Evolutionary conservation across 23 tunicate species (phyloP).

Genomic region (Botrylloides violaceus): DNA sequence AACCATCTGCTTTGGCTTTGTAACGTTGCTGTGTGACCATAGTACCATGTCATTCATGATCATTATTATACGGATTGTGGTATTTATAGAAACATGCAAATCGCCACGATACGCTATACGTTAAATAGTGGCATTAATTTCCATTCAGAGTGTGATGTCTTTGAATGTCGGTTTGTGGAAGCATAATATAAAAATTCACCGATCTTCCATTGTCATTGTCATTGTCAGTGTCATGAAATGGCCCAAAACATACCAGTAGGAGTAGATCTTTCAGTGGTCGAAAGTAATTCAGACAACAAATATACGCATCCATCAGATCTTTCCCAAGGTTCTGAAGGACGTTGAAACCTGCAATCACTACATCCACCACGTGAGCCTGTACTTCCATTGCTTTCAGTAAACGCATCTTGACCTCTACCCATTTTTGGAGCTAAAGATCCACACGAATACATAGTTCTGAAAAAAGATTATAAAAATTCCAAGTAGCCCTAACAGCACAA

Average conservation of each 20-base stretch:
- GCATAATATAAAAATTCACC: no score
- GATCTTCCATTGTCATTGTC: no score
- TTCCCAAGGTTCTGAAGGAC: conserved; percentile 93
- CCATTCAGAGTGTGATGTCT: no score
- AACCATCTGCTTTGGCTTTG: no score
- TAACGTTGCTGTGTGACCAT: background rate
- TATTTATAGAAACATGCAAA: no score
- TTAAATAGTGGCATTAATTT: no score
- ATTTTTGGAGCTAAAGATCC: conserved; percentile 93
- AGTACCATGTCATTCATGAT: background rate
- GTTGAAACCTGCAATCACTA: conserved; percentile 59
- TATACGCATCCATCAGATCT: conserved; percentile 83
- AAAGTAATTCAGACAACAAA: conserved; percentile 40
- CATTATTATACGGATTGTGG: no score
- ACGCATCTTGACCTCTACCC: conserved; percentile 44
- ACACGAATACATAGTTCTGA: conserved; percentile 82
- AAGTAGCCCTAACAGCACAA: no score
- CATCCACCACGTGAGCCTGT: conserved; percentile 64
- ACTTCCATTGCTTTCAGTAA: background rate
- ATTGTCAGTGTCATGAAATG: no score
- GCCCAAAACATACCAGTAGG: background rate
- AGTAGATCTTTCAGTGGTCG: background rate
- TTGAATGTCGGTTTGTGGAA: no score
- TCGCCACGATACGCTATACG: no score
- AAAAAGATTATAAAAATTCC: no score